phyloP scores from a whole-genome alignment of 2,797 vertebrate genomes.

The Nannoperca australis region DNA sequence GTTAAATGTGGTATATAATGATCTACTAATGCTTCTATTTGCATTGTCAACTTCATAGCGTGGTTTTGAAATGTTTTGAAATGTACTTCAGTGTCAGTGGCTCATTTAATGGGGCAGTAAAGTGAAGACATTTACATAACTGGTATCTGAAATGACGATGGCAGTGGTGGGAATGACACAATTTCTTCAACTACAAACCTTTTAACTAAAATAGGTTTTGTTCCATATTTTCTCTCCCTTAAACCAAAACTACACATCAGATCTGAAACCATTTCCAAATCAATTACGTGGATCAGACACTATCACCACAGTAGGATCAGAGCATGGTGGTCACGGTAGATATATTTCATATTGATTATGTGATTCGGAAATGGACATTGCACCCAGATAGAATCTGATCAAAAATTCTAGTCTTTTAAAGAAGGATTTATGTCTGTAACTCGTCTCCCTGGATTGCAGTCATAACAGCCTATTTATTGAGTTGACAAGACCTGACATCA shows the following conservation, averaged over 20 bases:
- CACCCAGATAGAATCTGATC: background rate
- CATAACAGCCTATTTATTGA: conserved; percentile 8
- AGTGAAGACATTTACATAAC: background rate
- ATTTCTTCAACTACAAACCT: no score
- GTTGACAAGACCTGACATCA: conserved; percentile 9
- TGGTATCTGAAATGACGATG: no score
- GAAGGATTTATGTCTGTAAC: background rate
- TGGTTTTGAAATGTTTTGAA: background rate
- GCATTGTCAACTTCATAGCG: background rate
- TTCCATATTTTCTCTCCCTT: background rate
- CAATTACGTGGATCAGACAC: background rate
- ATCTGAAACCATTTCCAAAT: conserved; percentile 1
- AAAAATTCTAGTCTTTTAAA: background rate
- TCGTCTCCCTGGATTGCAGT: background rate
- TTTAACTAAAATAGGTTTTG: no score
- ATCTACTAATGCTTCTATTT: background rate
- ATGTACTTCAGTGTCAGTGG: background rate
- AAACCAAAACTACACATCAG: background rate
- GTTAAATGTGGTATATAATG: no score
- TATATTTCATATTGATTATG: background rate
- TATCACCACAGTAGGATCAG: background rate
- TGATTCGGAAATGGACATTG: background rate
- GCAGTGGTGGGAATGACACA: no score
- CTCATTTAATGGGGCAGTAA: background rate
- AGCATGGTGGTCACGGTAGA: background rate